phyloP scores from a whole-genome alignment of 1,140 invertebrate genomes.

The Agraylea sexmaculata region DNA sequence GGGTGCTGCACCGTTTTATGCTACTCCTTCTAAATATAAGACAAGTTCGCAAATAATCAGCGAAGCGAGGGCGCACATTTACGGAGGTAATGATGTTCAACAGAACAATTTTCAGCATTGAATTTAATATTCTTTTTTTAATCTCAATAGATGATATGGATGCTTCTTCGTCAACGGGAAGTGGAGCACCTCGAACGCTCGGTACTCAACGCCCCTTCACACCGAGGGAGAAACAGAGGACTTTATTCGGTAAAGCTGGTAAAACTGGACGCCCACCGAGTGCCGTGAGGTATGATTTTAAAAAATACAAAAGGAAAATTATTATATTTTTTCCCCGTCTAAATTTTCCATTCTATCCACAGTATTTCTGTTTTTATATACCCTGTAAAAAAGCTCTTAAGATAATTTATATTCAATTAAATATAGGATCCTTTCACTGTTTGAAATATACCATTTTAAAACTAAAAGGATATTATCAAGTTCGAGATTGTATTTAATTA shows the following conservation, averaged over 20 bases:
- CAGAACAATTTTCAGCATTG: not conserved
- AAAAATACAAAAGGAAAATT: no score
- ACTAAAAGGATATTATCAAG: no score
- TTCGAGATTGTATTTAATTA: no score
- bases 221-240: constrained; percentile 59
- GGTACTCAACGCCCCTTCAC: constrained; percentile 69
- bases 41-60: constrained; percentile 68
- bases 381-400: no score
- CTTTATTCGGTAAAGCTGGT: constrained; percentile 50
- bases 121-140: not conserved
- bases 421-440: no score
- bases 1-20: constrained; percentile 32
- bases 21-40: constrained; percentile 35
- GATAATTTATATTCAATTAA: no score
- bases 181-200: constrained; percentile 37
- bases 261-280: constrained; percentile 57
- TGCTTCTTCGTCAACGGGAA: constrained; percentile 6
- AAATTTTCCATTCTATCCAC: no score
- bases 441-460: no score
- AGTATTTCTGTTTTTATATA: no score
- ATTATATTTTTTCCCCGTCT: constrained; percentile 6
- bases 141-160: constrained; percentile 6
- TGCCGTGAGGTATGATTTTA: constrained; percentile 53
- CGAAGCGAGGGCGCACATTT: constrained; percentile 49
- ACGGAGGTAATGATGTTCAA: constrained; percentile 12